Evolutionary conservation across 2,888 invertebrate genomes (phyloP).

Genomic region (Melangyna quadrimaculata): DNA sequence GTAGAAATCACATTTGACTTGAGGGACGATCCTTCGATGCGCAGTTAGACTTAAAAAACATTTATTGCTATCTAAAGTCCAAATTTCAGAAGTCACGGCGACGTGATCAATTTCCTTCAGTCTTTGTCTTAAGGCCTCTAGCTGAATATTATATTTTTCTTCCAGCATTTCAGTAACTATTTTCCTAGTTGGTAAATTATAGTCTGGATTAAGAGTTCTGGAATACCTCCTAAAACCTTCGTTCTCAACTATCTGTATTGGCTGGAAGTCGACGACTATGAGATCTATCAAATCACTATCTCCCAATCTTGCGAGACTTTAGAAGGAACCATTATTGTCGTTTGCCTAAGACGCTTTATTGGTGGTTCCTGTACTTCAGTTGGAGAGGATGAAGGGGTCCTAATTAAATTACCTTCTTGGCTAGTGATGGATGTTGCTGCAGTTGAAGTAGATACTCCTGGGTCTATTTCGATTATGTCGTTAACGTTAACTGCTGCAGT

Average conservation of each 20-base stretch:
- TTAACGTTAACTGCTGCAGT: too few relatives aligned
- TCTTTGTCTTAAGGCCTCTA: not conserved
- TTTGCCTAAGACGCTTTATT: not conserved
- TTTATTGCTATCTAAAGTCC: slow-evolving; percentile 6
- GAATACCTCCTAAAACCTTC: not conserved
- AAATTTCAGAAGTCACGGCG: slow-evolving; percentile 7
- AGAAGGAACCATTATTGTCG: not conserved
- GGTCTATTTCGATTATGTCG: not conserved
- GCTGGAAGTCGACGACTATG: not conserved
- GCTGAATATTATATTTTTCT: not conserved
- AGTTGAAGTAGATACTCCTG: too few relatives aligned
- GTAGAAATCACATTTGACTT: not conserved
- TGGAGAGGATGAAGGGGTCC: not conserved
- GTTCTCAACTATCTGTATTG: not conserved
- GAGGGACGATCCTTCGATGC: not conserved
- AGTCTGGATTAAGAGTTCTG: not conserved
- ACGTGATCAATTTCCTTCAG: not conserved
- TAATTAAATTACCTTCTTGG: not conserved
- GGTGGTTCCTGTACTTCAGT: not conserved
- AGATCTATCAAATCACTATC: not conserved
- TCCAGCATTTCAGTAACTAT: not conserved
- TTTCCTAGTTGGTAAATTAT: not conserved
- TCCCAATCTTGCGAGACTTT: not conserved
- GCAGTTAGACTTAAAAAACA: slow-evolving; percentile 1
- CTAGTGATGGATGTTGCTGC: not conserved